phyloP scores from a whole-genome alignment of 2,888 invertebrate species.

The Lasioglossum oenotherae region DNA sequence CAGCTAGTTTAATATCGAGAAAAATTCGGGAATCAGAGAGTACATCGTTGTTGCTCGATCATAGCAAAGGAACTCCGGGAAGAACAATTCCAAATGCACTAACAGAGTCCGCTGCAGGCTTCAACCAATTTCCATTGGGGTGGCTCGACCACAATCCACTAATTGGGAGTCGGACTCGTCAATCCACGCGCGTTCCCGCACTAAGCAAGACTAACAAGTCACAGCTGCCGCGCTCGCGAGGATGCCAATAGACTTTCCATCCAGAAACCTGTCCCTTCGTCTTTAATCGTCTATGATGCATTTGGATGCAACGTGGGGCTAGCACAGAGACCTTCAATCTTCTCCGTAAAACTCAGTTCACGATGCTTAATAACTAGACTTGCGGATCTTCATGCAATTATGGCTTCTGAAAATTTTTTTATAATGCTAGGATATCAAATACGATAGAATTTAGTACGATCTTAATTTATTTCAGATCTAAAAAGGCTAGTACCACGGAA shows the following conservation, averaged over 20 bases:
- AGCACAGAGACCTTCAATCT: background rate
- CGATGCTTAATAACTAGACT: too few relatives aligned
- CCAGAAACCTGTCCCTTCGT: background rate
- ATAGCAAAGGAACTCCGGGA: background rate
- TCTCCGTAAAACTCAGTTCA: background rate
- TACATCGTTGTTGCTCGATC: background rate
- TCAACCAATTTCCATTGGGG: background rate
- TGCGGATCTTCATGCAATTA: too few relatives aligned
- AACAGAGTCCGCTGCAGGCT: background rate
- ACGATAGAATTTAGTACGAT: too few relatives aligned
- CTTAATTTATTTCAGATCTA: too few relatives aligned
- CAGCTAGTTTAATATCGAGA: background rate
- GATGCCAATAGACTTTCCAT: background rate
- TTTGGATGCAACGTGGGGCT: constrained; percentile 5
- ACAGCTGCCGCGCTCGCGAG: constrained; percentile 31
- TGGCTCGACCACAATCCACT: background rate
- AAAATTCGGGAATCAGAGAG: background rate
- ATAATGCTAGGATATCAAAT: too few relatives aligned
- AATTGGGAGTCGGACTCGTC: constrained; percentile 3
- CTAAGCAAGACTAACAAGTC: constrained; percentile 57
- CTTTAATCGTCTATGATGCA: constrained; percentile 5
- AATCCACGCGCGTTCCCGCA: constrained; percentile 57
- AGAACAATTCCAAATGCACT: background rate
- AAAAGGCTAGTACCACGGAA: too few relatives aligned
- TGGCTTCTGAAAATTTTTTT: too few relatives aligned